These are phyloP conservation scores for Willowsia nigromaculata DNA, from an alignment of 2,888 invertebrate genomes.

Conservation along the genomic window DNA sequence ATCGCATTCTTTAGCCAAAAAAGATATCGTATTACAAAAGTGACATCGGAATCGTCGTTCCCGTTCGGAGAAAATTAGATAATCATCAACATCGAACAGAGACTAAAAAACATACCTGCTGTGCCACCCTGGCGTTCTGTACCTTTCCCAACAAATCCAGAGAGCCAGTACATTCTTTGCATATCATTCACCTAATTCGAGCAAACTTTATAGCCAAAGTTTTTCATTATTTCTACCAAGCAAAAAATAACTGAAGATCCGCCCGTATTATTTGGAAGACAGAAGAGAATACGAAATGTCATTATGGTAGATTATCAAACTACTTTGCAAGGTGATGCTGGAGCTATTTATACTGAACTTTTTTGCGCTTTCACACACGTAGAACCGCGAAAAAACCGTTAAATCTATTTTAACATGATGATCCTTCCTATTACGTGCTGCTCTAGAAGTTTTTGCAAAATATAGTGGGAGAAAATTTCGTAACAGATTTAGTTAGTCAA, in stretches of 20 bases:
- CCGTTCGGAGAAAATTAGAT: neutral
- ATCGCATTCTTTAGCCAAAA: neutral
- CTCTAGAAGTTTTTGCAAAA: neutral
- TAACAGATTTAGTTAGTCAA: neutral
- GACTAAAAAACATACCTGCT: conserved; percentile 23
- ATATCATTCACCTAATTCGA: neutral
- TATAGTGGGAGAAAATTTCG: neutral
- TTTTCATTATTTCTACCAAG: conserved; percentile 2
- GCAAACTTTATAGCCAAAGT: conserved; percentile 21
- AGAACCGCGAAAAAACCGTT: neutral
- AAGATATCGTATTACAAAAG: conserved; percentile 12
- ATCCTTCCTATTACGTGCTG: neutral
- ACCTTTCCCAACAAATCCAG: neutral
- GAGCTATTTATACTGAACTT: neutral
- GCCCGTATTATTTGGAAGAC: neutral
- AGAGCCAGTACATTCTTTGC: neutral
- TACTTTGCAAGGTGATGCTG: conserved; percentile 13
- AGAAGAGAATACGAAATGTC: neutral
- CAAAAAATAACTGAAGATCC: neutral
- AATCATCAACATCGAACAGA: conserved; percentile 29
- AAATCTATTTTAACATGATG: neutral
- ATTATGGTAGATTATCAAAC: neutral
- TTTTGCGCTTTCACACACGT: neutral
- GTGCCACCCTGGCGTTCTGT: neutral
- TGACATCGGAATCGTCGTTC: neutral